Evolutionary conservation across 2,797 vertebrate genomes (phyloP), one percentile per base, ranked within the genome.

Genomic region (Parotocinclus haroldoi): DNA sequence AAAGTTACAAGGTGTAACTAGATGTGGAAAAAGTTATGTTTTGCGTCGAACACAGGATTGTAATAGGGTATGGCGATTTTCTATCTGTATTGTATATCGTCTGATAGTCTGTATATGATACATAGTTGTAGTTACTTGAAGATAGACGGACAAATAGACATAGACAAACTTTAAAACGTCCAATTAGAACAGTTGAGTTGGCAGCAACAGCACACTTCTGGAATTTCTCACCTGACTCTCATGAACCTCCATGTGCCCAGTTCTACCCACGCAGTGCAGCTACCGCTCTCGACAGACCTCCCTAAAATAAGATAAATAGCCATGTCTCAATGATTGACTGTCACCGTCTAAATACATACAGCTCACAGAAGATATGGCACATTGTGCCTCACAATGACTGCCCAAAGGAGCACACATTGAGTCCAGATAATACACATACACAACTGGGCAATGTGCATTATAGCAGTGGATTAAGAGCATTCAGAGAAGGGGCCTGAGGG

Each of bases 371-470:
- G 90, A 91, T 89, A 88, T 90, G 89, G 85, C 87, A 87, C 88
- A 89, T 87, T 91, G 88, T 83, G 86, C 84, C 86, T 86, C 51
- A 85, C 88, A 90, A 90, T 88, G 83, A 87, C 80, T 82, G 89
- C 89, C 90, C 90, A 92, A 89, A 89, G 87, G 83, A 86, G 59
- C 83, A 78, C 78, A 78, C 72, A 85, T 80, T 87, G 86, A 87
- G 84, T 86, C 86, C 87, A 65, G 87, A 91, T 88, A 87, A 89
- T 84, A 82, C 82, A 89, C 88, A 84, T 81, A 88, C 87, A 87
- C 88, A 91, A 91, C 85, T 89, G 89, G 91, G 86, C 89, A 90
- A 91, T 87, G 88, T 85, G 84, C 82, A 84, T 88, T 86, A 89
- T 85, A 88, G 79, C 79, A 78, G 73, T 78, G 73, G 76, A 78